phyloP scores from a whole-genome alignment of 1,140 invertebrate genomes.

The Drosophila bifasciata region DNA sequence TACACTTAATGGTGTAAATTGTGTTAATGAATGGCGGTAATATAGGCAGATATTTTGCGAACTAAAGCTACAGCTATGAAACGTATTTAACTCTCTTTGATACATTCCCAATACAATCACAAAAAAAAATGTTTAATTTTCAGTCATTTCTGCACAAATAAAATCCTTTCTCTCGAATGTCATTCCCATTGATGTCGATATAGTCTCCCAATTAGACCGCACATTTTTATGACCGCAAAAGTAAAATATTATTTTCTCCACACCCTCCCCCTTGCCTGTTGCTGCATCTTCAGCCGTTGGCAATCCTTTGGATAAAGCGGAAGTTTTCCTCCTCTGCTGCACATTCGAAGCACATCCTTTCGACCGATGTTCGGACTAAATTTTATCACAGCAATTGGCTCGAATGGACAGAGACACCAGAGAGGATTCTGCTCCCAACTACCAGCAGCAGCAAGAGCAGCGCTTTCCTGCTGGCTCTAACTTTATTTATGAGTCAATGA shows the following conservation, averaged over 20 bases:
- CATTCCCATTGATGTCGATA: too few species aligned
- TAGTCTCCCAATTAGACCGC: too few species aligned
- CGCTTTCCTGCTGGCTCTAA: conserved; percentile 25
- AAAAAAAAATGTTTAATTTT: too few species aligned
- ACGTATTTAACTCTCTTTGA: too few species aligned
- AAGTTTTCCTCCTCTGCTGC: neutral
- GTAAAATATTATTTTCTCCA: too few species aligned
- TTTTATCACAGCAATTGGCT: conserved; percentile 47
- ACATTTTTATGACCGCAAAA: too few species aligned
- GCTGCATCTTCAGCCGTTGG: neutral
- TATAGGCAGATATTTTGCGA: too few species aligned
- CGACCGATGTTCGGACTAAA: conserved; percentile 14
- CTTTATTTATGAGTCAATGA: conserved; percentile 76
- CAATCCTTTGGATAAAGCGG: neutral
- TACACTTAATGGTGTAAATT: conserved; percentile 33
- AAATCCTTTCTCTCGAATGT: too few species aligned
- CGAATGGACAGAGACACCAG: neutral
- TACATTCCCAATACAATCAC: too few species aligned
- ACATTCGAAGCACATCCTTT: conserved; percentile 27
- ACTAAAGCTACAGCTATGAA: neutral
- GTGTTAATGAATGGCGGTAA: conserved; percentile 16
- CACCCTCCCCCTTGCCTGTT: neutral
- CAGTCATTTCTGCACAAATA: too few species aligned
- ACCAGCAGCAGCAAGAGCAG: conserved; percentile 4
- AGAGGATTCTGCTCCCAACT: conserved; percentile 2